Evolutionary conservation across 2,113 vertebrate genomes (phyloP).

Genomic region (Chloropsis cyanopogon): DNA sequence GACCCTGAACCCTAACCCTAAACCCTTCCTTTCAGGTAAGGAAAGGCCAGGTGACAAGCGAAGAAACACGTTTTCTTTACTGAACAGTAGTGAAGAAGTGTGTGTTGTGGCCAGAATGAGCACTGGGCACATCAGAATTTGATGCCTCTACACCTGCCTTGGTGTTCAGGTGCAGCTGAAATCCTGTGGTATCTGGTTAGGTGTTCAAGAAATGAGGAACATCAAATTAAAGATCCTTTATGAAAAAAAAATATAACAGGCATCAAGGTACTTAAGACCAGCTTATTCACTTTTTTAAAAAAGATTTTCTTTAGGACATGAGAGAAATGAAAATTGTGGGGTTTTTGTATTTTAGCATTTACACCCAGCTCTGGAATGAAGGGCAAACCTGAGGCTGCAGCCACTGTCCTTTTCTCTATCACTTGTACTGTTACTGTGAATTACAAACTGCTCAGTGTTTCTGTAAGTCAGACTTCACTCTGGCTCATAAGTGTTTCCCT

Average conservation of each 20-base stretch:
- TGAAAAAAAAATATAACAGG: neutral
- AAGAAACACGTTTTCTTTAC: neutral
- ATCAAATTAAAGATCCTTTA: neutral
- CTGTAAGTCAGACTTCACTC: neutral
- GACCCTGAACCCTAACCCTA: too few species aligned
- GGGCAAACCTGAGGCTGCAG: neutral
- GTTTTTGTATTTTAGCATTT: neutral
- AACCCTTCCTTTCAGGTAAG: too few species aligned
- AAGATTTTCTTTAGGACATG: neutral
- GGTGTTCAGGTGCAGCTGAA: neutral
- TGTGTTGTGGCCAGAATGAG: neutral
- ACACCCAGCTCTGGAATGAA: neutral
- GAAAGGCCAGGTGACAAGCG: neutral
- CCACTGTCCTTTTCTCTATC: rapidly evolving
- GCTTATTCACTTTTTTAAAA: neutral
- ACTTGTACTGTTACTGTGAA: neutral
- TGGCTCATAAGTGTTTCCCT: neutral
- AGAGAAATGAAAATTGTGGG: neutral
- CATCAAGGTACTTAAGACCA: neutral
- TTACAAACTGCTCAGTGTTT: neutral
- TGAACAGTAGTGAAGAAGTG: neutral
- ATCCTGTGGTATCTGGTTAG: neutral
- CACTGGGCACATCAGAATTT: neutral
- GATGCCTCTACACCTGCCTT: neutral
- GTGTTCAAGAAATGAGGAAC: neutral